These are phyloP conservation scores for Phenganax subtilis DNA, from an alignment of 92 coral and sea anemone genomes.

Conservation along the genomic window DNA sequence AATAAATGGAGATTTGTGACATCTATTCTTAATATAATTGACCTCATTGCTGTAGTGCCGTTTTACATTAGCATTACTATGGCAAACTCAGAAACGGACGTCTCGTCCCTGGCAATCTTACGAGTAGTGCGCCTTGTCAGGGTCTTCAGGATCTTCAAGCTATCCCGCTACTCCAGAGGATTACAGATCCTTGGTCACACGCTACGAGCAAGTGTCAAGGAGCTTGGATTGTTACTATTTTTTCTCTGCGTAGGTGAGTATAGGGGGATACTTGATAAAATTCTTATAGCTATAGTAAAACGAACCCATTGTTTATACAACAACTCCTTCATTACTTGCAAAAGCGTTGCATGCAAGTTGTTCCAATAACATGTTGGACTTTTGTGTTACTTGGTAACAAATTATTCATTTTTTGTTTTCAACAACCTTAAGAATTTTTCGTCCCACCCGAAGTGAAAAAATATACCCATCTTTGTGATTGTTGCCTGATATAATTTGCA, in stretches of 20 bases:
- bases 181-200: constrained; percentile 95
- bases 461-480: too few relatives aligned
- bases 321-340: too few relatives aligned
- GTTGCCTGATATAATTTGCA: too few relatives aligned
- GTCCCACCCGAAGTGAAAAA: too few relatives aligned
- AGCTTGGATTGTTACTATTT: constrained; percentile 80
- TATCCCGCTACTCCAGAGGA: constrained; percentile 95
- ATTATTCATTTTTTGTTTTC: too few relatives aligned
- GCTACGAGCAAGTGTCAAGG: constrained; percentile 89
- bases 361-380: too few relatives aligned
- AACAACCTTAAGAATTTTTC: too few relatives aligned
- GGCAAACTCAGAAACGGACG: constrained; percentile 62
- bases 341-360: too few relatives aligned
- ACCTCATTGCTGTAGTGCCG: constrained; percentile 80
- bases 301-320: too few relatives aligned
- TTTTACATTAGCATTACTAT: constrained; percentile 77
- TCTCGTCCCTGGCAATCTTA: constrained; percentile 84
- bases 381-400: too few relatives aligned
- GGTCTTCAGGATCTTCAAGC: constrained; percentile 89
- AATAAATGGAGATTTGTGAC: constrained; percentile 83
- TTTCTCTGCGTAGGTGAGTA: constrained; percentile 85
- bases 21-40: constrained; percentile 83
- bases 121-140: constrained; percentile 85
- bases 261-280: background rate
- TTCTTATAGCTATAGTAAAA: too few relatives aligned